Base-by-base conservation (phyloP, 2,888 invertebrate species). In the Sympetrum striolatum region DNA sequence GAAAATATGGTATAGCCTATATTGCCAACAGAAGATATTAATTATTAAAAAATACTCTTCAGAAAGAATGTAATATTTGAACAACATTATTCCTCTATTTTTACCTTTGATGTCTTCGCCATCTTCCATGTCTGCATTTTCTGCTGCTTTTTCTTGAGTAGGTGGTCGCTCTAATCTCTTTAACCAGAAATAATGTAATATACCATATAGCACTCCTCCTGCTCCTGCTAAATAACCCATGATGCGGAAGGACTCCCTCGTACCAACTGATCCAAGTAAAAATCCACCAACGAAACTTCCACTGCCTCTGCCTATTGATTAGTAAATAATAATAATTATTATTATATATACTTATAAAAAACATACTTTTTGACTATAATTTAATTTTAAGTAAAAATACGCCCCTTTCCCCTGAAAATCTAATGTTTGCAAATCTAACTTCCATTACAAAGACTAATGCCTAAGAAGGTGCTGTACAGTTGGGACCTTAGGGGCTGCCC, bases 231-330 rank as follows among this genome's bases (percentile, higher is more conserved):
- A 94, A 0, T 96, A 94, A 0, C 97, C 97, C 97, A 97, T 97
- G 91, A 97, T 95, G 25, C 97, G 95, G 93, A 97, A 98, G 0
- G 97, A 96, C 93, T 97, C 96, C 91, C 97, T 94, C 10, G 97
- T 97, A 0, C 97, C 97, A 80, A 96, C 95, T 90, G 96, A 96
- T 0, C 96, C 96, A 91, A 97, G 97, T 18, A 97, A 94, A 25
- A 96, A 95, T 80, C 97, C 97, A 35, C 97, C 97, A 12, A 96
- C 95, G 92, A 97, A 97, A 92, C 97, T 97, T 35, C 97, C 97
- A 93, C 97, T 97, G 58, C 97, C 97, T 92, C 97, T 95, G 8
- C 97, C 97, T 96, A 91, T n/a, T n/a, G n/a, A n/a, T n/a, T n/a
- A n/a, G n/a, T n/a, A n/a, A n/a, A n/a, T n/a, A n/a, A n/a, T n/a